Base-by-base conservation (phyloP, 2,888 invertebrate species). In the Cataglyphis rosenhaueri region DNA sequence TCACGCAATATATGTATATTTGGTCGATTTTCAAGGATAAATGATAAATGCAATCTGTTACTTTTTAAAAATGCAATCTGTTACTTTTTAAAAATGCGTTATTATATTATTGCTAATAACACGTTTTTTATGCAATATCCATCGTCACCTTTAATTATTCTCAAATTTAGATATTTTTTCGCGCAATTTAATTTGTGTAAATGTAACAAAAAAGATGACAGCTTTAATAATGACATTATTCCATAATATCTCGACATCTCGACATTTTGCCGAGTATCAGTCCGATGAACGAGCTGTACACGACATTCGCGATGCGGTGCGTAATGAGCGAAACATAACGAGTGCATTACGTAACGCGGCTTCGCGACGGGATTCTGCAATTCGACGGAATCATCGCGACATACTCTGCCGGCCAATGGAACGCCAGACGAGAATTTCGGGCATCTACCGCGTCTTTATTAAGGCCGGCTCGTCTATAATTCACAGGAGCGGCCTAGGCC, bases 381-480 rank as follows among this genome's bases (percentile, higher is more conserved):
- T 88, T 85, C 64, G 88, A 64, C 84, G 85, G 85, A 84, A 88
- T 32, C 48, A 52, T 52, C 84, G 85, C 12, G 66, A 61, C 21
- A 59, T 68, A 70, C 59, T 82, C 86, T 86, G 81, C 74, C 35
- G 35, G 25, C 65, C 86, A 85, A 76, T 84, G 86, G 88, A 86
- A 90, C 88, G 89, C 86, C 84, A 86, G 59, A 35, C 75, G 88
- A 89, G 90, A 88, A 90, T 89, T 86, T 90, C 87, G 88, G 84
- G 85, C 84, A 87, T 87, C 85, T 86, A 78, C 75, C 81, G 76
- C 86, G 87, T 89, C 91, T 90, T 91, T 89, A 91, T 90, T 90
- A 90, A 87, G 88, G 86, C n/a, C 83, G 70, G 82, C 88, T 87
- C 85, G 86, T 90, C 91, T 88, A 89, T 91, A 91, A 91, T 89